Percentiles rank a stretch among this genome's conserved stretches.
Evolutionary conservation across 2,113 vertebrate genomes (phyloP).

Genomic region (Falcunculus frontatus): DNA sequence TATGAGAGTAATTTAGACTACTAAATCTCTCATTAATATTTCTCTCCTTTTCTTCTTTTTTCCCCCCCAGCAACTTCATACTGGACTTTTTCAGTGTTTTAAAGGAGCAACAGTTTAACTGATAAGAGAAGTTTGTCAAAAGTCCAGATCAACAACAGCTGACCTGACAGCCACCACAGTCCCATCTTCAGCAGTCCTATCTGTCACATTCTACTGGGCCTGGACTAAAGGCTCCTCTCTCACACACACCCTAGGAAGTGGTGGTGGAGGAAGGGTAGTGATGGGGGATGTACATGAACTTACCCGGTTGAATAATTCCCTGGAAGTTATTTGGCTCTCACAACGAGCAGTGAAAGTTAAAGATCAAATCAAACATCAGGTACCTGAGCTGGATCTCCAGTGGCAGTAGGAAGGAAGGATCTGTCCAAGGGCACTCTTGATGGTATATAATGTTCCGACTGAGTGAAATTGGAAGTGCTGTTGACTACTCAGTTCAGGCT

Average conservation of each 20-base stretch:
- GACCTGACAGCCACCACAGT: neutral
- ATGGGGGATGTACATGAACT: neutral
- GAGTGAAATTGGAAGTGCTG: neutral
- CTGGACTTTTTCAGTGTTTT: neutral
- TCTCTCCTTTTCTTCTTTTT: neutral
- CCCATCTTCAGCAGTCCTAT: neutral
- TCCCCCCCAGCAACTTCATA: neutral
- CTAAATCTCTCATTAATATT: neutral
- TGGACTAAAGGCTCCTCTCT: neutral
- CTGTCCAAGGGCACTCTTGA: neutral
- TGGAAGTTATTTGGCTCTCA: neutral
- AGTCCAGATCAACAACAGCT: neutral
- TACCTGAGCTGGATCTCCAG: neutral
- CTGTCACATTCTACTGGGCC: neutral
- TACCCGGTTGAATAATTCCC: neutral
- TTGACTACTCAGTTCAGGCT: neutral
- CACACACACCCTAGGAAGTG: neutral
- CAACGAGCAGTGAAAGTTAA: neutral
- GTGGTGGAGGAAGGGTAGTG: neutral
- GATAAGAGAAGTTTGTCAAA: neutral
- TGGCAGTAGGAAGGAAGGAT: neutral
- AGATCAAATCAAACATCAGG: neutral
- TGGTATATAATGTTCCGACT: neutral
- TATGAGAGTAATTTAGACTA: neutral
- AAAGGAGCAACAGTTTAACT: neutral